Conservation (phyloP, 2,888 invertebrate genomes). For the Pseudococcus viburni region DNA sequence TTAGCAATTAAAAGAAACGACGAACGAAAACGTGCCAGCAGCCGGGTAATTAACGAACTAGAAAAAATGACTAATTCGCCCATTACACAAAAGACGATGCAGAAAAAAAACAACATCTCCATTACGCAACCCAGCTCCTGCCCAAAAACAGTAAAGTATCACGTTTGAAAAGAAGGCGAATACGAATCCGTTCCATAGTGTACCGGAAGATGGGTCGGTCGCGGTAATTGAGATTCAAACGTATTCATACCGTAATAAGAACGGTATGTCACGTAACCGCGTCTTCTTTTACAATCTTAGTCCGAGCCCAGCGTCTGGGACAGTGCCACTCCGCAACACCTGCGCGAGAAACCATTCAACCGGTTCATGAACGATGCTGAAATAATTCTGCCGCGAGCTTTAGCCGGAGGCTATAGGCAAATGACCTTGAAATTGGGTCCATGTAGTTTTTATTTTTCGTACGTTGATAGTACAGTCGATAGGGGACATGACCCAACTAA, state of each 20-base stretch:
- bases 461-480: background rate
- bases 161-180: slow-evolving; percentile 14
- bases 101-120: background rate
- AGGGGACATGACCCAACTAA: too few species aligned
- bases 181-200: slow-evolving; percentile 5
- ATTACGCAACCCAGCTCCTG: slow-evolving; percentile 11
- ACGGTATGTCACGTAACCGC: slow-evolving; percentile 19
- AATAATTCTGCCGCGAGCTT: background rate
- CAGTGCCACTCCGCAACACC: background rate
- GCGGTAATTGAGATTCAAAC: slow-evolving; percentile 46
- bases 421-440: slow-evolving; percentile 9
- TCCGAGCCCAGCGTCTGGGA: background rate
- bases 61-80: slow-evolving; percentile 40
- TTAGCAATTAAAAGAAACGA: slow-evolving; percentile 20
- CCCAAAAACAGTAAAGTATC: slow-evolving; percentile 2
- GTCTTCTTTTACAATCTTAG: background rate
- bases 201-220: slow-evolving; percentile 35
- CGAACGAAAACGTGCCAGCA: background rate
- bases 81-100: slow-evolving; percentile 42
- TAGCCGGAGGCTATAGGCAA: background rate
- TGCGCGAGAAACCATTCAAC: slow-evolving; percentile 26
- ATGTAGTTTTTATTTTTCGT: too few species aligned
- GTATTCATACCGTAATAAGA: slow-evolving; percentile 35
- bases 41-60: slow-evolving; percentile 21
- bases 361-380: background rate